Evolutionary conservation across 2,797 vertebrate species (phyloP).

Genomic region (Cirrhinus molitorella): DNA sequence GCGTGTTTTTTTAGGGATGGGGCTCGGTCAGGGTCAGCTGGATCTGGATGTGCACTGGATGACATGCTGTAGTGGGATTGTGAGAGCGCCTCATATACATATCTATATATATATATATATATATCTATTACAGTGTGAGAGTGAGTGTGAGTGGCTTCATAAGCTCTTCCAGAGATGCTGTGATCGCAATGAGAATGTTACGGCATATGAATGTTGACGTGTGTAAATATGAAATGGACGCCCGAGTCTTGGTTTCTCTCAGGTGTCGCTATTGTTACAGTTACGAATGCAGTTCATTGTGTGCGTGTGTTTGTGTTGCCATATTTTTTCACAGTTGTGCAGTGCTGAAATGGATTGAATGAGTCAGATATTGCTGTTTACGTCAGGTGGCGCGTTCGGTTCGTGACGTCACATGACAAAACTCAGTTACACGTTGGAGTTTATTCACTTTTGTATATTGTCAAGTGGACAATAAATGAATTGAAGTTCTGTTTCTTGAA

Average conservation of each 20-base stretch:
- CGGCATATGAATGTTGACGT: slow-evolving; percentile 69
- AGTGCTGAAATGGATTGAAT: neutral
- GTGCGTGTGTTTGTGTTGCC: neutral
- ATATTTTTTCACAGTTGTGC: neutral
- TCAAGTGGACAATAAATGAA: slow-evolving; percentile 13
- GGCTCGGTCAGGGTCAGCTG: slow-evolving; percentile 58
- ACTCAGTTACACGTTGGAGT: slow-evolving; percentile 14
- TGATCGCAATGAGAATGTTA: slow-evolving; percentile 76
- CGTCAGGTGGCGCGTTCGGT: neutral
- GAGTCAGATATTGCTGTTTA: neutral
- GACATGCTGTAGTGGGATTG: neutral
- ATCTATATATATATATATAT: neutral
- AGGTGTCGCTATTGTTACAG: slow-evolving; percentile 6
- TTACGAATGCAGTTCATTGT: neutral
- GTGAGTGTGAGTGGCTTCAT: neutral
- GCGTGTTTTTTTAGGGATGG: slow-evolving; percentile 46
- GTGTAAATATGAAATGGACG: slow-evolving; percentile 69
- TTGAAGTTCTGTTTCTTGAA: neutral
- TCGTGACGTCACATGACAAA: neutral
- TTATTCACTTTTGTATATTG: slow-evolving; percentile 30
- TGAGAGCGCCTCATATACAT: neutral
- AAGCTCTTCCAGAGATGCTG: slow-evolving; percentile 72
- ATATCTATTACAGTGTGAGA: neutral
- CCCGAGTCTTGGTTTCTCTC: slow-evolving; percentile 38
- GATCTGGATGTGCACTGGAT: neutral